A percentile compares a stretch with the other conserved stretches of the same genome.
phyloP scores from a whole-genome alignment of 2,888 invertebrate species.

The Drosophila eohydei region DNA sequence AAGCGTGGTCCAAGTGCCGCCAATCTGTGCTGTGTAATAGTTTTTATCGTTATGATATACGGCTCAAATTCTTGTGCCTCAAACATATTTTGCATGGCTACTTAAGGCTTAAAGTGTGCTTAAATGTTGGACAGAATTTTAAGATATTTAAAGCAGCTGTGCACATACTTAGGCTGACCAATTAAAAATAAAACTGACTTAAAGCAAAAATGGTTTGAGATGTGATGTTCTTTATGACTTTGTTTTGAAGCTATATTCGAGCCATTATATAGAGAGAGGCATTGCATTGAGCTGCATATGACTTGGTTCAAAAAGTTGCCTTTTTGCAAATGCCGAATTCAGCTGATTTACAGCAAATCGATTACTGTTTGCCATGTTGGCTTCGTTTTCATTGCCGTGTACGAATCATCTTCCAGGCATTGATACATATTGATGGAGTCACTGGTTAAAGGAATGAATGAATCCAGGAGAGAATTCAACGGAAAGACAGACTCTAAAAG shows the following conservation, averaged over 20 bases:
- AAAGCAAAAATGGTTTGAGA: not conserved
- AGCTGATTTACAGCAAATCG: too few species aligned
- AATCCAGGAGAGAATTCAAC: too few species aligned
- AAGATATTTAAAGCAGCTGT: not conserved
- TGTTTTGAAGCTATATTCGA: not conserved
- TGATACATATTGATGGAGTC: too few species aligned
- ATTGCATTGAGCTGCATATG: not conserved
- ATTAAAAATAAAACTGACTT: not conserved
- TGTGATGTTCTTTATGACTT: not conserved
- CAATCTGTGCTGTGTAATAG: conserved; percentile 47
- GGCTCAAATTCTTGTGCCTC: not conserved
- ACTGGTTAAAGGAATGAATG: too few species aligned
- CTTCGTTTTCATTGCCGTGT: too few species aligned
- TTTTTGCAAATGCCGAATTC: too few species aligned
- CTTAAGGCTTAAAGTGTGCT: not conserved
- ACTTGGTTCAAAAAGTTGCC: too few species aligned
- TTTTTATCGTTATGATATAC: conserved; percentile 42
- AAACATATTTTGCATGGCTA: not conserved
- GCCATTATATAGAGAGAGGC: not conserved
- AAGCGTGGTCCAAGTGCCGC: conserved; percentile 13
- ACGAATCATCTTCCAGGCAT: too few species aligned
- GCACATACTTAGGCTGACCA: not conserved
- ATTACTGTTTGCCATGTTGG: too few species aligned
- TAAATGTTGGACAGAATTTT: not conserved
- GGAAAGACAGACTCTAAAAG: too few species aligned